phyloP scores from a whole-genome alignment of 2,113 vertebrate species.

The Corydoras sp. region DNA sequence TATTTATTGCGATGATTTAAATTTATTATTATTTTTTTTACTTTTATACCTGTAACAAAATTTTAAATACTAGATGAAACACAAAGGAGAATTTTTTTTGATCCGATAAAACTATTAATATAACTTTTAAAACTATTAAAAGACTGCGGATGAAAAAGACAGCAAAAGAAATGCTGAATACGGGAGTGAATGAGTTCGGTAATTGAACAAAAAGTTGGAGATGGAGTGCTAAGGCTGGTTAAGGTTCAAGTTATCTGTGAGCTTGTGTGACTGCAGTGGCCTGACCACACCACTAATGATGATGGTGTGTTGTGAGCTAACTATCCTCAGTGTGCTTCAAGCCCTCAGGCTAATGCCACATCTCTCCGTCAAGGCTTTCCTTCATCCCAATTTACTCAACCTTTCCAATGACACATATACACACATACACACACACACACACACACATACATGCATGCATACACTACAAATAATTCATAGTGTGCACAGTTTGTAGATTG shows the following conservation, averaged over 20 bases:
- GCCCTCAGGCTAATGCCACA: slow-evolving; percentile 74
- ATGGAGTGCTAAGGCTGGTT: slow-evolving; percentile 15
- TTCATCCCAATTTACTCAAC: slow-evolving; percentile 72
- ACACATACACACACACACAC: slow-evolving; percentile 35
- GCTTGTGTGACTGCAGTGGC: slow-evolving; percentile 61
- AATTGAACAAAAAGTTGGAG: slow-evolving; percentile 16
- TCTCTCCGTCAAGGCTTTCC: slow-evolving; percentile 70
- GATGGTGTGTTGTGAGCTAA: slow-evolving; percentile 68
- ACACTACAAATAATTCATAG: slow-evolving; percentile 71
- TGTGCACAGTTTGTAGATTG: slow-evolving; percentile 68
- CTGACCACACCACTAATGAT: slow-evolving; percentile 69
- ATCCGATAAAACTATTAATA: too few species aligned
- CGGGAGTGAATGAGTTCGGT: background rate
- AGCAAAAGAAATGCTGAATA: slow-evolving; percentile 1
- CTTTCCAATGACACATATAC: slow-evolving; percentile 62
- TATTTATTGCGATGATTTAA: too few species aligned
- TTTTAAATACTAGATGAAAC: too few species aligned
- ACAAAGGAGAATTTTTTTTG: too few species aligned
- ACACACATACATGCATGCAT: slow-evolving; percentile 17
- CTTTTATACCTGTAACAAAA: too few species aligned
- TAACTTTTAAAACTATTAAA: too few species aligned
- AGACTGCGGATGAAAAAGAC: too few species aligned
- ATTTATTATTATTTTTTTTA: too few species aligned
- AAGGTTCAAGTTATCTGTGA: slow-evolving; percentile 41
- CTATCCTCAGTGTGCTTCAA: slow-evolving; percentile 69